Conservation (phyloP, 2,888 invertebrate genomes). For the Drosophila percnosoma region DNA sequence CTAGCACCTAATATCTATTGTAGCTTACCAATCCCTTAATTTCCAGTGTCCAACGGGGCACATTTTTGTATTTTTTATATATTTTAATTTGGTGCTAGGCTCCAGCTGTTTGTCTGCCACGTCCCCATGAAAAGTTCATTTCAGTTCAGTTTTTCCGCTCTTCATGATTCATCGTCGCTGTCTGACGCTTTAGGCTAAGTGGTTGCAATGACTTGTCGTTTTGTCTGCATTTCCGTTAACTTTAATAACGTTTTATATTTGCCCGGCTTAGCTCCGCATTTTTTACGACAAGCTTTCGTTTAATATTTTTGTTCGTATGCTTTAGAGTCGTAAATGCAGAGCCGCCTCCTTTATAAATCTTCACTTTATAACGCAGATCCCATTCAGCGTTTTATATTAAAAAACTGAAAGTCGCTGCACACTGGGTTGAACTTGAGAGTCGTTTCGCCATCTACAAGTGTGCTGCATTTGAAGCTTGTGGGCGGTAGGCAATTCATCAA, state of each 20-base stretch:
- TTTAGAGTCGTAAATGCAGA: constrained; percentile 33
- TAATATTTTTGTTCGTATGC: neutral
- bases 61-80: constrained; percentile 2
- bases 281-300: constrained; percentile 23
- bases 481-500: constrained; percentile 65
- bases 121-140: constrained; percentile 44
- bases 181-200: constrained; percentile 68
- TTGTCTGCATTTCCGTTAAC: constrained; percentile 76
- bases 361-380: constrained; percentile 10
- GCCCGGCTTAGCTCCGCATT: constrained; percentile 12
- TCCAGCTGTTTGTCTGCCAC: constrained; percentile 18
- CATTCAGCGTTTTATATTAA: constrained; percentile 12
- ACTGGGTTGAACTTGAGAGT: constrained; percentile 39
- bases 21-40: constrained; percentile 9
- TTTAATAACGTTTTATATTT: constrained; percentile 73
- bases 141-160: constrained; percentile 34
- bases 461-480: constrained; percentile 1
- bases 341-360: constrained; percentile 38
- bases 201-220: constrained; percentile 69
- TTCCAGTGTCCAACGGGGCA: constrained; percentile 24
- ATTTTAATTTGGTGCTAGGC: constrained; percentile 26
- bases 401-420: constrained; percentile 15
- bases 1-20: constrained; percentile 1
- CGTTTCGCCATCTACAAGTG: neutral
- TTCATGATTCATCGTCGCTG: constrained; percentile 29